Base-by-base conservation (phyloP, 2,113 vertebrate species). In the Pseudorasbora parva region DNA sequence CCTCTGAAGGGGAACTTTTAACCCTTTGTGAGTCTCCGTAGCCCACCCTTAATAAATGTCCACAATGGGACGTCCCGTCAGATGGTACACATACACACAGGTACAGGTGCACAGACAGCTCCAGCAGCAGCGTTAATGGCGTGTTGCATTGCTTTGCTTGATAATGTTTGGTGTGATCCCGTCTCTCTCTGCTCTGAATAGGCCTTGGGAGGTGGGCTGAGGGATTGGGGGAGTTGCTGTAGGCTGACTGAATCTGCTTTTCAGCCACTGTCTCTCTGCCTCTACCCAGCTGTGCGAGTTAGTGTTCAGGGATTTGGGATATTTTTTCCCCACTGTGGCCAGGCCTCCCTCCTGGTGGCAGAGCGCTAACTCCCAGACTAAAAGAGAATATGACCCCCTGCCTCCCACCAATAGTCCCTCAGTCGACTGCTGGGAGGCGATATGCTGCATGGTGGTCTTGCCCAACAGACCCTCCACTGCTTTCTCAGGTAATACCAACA, bases 1-100 rank as follows among this genome's bases (percentile, higher is more conserved):
- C 88, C 90, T 91, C 84, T 90, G 59, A 89, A 86, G 86, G 80
- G 90, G 86, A 90, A 90, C 86, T 90, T 93, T 93, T 93, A 93
- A 91, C 91, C 92, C 91, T 91, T 93, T 92, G 92, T 92, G 64
- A 88, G 89, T 84, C 90, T 82, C 81, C 77, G 86, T 43, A 1
- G 81, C 71, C 45, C 83, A n/a, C 54, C 41, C 43, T 30, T 62
- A 49, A 27, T 21, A 25, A 60, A 43, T 47, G 14, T 30, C 19
- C 66, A 59, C 56, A 77, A 60, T 30, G 59, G 56, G 56, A 60
- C 8, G 51, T 41, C 57, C 76, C 25, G 56, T 56, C 74, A 33
- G 51, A 14, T 56, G 56, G 11, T n/a, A 6, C 51, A 59, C 7
- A 23, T 77, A 4, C 23, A 30, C 15, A 51, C 71, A 21, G n/a